Base-by-base conservation (phyloP, 2,797 vertebrate genomes). In the Sorex maritimensis region DNA sequence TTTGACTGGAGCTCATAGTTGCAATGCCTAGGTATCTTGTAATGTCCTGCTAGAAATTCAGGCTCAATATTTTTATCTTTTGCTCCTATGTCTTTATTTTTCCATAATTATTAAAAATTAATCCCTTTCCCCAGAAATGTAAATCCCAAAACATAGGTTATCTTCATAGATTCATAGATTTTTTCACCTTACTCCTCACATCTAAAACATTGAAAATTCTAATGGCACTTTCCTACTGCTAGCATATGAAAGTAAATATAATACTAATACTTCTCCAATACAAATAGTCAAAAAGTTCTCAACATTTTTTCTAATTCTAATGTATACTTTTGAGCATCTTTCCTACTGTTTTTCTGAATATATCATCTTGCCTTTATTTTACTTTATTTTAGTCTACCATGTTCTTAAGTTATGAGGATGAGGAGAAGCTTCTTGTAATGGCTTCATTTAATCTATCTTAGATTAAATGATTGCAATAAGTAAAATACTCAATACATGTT, bases 151-250 rank as follows among this genome's bases (percentile, higher is more conserved):
- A 12, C 3, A 9, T 63, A 58, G 86, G 1, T n/a, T 38, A 72
- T 89, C 81, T 24, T 68, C 41, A 23, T 34, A 38, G 23, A 28
- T 24, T 68, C 41, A 23, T 34, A 38, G 23, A 28, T 24, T 88
- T 93, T 73, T 44, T 1, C 13, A 46, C 69, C 3, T 74, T 87
- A 44, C 5, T 80, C 7, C 10, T 17, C 6, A 55, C 0, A 81
- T 58, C 30, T 80, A 86, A 93, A 69, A 79, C 88, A 85, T 34
- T 72, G 21, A 65, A 24, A 71, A 77, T 2, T 63, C 23, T 78
- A 46, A 73, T 28, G 3, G 3, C 14, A 28, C 30, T 74, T 88
- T 28, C 46, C 49, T 55, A 26, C 2, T 1, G 72, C 23, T 61
- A 28, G 1, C 55, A 63, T 61, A 61, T 10, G 2, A 30, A 2